Conservation (phyloP, 2,113 vertebrate genomes). For the Coreoperca whiteheadi region DNA sequence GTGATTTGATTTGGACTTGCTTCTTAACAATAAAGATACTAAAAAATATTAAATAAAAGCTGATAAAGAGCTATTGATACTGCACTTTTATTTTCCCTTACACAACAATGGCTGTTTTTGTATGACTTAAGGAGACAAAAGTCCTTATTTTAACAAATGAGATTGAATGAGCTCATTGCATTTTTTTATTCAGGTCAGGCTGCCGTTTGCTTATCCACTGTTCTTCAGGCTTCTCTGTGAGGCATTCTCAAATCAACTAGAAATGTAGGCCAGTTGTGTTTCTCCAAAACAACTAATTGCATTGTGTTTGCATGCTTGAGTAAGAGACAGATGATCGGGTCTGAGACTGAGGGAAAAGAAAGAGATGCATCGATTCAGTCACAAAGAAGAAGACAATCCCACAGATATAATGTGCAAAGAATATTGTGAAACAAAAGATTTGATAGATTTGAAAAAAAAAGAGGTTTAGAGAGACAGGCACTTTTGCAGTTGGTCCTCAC, state of each 20-base stretch:
- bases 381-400: neutral
- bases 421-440: neutral
- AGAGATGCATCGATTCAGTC: constrained; percentile 3
- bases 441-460: neutral
- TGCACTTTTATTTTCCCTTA: neutral
- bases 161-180: neutral
- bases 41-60: neutral
- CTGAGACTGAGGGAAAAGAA: neutral
- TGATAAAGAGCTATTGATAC: constrained; percentile 1
- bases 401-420: neutral
- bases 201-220: constrained; percentile 25
- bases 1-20: neutral
- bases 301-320: constrained; percentile 26
- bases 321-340: constrained; percentile 34
- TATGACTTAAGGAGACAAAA: neutral
- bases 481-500: neutral
- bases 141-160: constrained; percentile 17
- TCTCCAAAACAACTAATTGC: constrained; percentile 54
- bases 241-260: constrained; percentile 51
- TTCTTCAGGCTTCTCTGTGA: constrained; percentile 3
- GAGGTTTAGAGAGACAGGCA: neutral
- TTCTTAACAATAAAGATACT: neutral
- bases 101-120: neutral
- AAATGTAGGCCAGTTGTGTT: constrained; percentile 62
- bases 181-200: constrained; percentile 51